A percentile compares a stretch with the other conserved stretches of the same genome.
Evolutionary conservation across 2,888 invertebrate species (phyloP).

Genomic region (Ceraclea dissimilis): DNA sequence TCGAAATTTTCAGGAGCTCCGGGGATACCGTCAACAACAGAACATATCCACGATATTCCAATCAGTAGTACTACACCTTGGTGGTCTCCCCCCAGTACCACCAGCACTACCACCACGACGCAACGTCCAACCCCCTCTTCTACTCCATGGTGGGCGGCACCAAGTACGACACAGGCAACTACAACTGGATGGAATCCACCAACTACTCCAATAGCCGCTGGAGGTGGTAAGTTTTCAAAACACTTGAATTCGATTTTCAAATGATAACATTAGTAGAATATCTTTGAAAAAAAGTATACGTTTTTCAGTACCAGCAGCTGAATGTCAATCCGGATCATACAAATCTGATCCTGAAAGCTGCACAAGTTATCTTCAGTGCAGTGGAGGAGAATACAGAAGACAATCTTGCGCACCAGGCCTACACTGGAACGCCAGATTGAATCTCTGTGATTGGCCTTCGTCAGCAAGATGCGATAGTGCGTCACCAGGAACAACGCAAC

Average conservation of each 20-base stretch:
- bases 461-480: conserved; percentile 60
- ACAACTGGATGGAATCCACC: conserved; percentile 26
- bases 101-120: too few relatives aligned
- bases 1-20: conserved; percentile 4
- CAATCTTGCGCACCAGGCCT: conserved; percentile 73
- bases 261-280: too few relatives aligned
- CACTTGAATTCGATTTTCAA: too few relatives aligned
- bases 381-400: conserved; percentile 60
- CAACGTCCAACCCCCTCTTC: conserved; percentile 19
- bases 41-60: neutral
- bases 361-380: conserved; percentile 68
- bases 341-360: conserved; percentile 61
- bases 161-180: conserved; percentile 28
- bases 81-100: conserved; percentile 29
- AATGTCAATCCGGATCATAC: conserved; percentile 43
- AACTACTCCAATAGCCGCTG: conserved; percentile 25
- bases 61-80: conserved; percentile 15
- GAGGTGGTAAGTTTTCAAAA: neutral
- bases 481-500: neutral
- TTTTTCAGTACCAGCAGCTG: conserved; percentile 2
- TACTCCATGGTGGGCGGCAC: conserved; percentile 23
- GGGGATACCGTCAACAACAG: conserved; percentile 5
- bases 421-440: conserved; percentile 64
- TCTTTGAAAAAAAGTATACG: too few relatives aligned
- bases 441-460: conserved; percentile 75